Evolutionary conservation across 1,140 invertebrate genomes (phyloP), one percentile per base, ranked within the genome.

Genomic region (Harlomillsia oculata): DNA sequence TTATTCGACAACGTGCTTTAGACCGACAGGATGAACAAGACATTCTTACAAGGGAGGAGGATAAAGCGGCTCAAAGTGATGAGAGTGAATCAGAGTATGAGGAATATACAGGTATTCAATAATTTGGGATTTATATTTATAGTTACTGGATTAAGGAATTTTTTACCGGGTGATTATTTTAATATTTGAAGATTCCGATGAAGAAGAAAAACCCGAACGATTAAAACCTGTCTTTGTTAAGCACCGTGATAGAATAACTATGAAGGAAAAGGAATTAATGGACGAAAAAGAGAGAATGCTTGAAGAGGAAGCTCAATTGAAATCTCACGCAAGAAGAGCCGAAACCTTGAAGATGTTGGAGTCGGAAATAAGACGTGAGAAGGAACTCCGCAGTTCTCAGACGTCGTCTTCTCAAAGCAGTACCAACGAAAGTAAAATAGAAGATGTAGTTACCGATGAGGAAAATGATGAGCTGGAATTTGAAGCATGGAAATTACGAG

Each of bases 141-240:
- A 41, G 16, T 36, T 26, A 49, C 29, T 50, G 8, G 8, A 4
- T 46, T 53, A 25, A 9, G 45, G 6, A 44, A 11, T 29, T 52
- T 36, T 51, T 30, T 25, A 53, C 25, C 14, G 25, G n/a, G n/a
- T 32, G 11, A 20, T 29, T n/a, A 49, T 54, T 49, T 28, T 16
- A 20, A 16, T 44, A 52, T 50, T 66, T 55, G 45, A n/a, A 72
- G 76, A 88, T 70, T 88, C 85, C 39, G 88, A 91, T 69, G 89
- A 93, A 72, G 89, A 93, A 72, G 87, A 90, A 69, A 83, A 82
- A 50, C 80, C 78, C 62, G 91, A 93, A 0, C 75, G 92, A 53
- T 77, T 99, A 6, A 99, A 98, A 69, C 96, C 96, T 5, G 87
- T 99, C 1, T 99, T 99, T 77, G 92, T 99, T 0, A 77, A 88